Evolutionary conservation across 37 sponge, comb jelly and placozoan species (phyloP), one percentile per base, ranked within the genome.

Genomic region (Mnemiopsis leidyi): DNA sequence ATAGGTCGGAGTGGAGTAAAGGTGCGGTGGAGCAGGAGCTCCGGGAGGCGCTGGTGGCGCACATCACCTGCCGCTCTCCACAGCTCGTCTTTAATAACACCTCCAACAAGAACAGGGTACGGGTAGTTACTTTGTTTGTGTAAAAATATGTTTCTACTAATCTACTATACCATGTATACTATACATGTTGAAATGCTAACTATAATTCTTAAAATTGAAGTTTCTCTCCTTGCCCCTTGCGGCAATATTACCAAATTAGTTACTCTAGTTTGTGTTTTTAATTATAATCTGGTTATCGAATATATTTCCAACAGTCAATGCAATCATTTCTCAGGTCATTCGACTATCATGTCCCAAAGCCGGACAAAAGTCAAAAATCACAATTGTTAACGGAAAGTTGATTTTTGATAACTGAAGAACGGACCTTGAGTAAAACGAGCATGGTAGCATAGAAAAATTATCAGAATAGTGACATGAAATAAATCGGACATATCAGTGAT

Each of bases 1-100:
- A 85, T 61, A 85, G 90, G 30, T 85, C 90, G 24, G 90, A 85
- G 90, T 85, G 90, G 90, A 40, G 90, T 85, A 85, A 85, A 61
- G 90, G 90, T 0, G 90, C 90, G 0, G 61, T 85, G 90, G 90
- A 85, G 90, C 90, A 85, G 61, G 90, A 85, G 61, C 90, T 85
- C 24, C 33, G 90, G 2, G 90, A 85, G 61, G 90, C 90, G 7
- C 90, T 85, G 21, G 90, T 85, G 23, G 90, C 90, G 16, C 90
- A 85, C 48, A n/a, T 85, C 36, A 28, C 90, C 33, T 21, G 36
- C 26, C 33, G 61, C 9, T 38, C 90, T 1, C 90, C 90, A 21
- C 0, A 38, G 26, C 90, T 85, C 25, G 0, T 85, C 25, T 85
- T 85, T 61, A 39, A 33, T 25, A 25, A 31, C 36, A 36, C 35